Conservation (phyloP, 2,113 vertebrate genomes). For the Psophia crepitans region DNA sequence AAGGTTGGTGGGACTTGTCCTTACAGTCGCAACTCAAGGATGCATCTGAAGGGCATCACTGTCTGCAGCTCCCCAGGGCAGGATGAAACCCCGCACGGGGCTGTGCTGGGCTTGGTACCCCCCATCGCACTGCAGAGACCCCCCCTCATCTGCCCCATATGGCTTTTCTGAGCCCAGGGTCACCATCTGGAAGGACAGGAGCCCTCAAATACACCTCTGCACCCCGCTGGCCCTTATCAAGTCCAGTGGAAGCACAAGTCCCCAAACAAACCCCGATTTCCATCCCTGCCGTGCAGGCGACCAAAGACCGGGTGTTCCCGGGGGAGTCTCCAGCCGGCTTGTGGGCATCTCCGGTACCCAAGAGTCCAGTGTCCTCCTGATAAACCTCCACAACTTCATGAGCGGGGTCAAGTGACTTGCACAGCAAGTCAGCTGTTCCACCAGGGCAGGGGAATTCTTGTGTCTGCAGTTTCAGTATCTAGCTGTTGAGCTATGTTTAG, state of each 20-base stretch:
- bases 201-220: not conserved
- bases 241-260: not conserved
- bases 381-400: not conserved
- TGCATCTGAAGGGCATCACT: not conserved
- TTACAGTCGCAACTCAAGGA: not conserved
- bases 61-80: not conserved
- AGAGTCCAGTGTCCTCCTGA: not conserved
- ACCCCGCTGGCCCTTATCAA: not conserved
- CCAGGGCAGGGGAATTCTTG: not conserved
- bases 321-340: fast-evolving
- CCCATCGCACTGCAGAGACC: not conserved
- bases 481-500: slow-evolving; percentile 36
- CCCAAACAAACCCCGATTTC: not conserved
- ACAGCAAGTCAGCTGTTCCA: not conserved
- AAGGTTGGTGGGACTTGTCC: not conserved
- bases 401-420: not conserved
- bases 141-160: not conserved
- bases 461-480: not conserved
- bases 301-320: not conserved
- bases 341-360: not conserved
- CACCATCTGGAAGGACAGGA: not conserved
- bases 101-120: not conserved
- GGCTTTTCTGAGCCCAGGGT: not conserved
- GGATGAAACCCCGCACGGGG: not conserved
- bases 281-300: fast-evolving